A percentile compares a stretch with the other conserved stretches of the same genome.
Evolutionary conservation across 2,113 vertebrate genomes (phyloP).

Genomic region (Elgaria multicarinata): DNA sequence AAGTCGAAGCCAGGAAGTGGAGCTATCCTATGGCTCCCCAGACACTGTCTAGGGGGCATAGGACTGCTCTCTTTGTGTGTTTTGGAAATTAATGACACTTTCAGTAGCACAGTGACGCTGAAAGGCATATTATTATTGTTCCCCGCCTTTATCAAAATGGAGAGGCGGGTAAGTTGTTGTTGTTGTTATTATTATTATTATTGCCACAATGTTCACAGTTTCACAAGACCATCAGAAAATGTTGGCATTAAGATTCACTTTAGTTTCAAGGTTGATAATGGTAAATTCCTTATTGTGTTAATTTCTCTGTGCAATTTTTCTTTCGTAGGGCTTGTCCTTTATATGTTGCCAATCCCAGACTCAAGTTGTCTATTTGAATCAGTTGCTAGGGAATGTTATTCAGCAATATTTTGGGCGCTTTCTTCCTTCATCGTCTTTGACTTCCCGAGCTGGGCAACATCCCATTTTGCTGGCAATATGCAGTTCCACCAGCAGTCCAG

Average conservation of each 20-base stretch:
- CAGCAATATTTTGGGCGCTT: slow-evolving; percentile 92
- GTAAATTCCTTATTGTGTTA: background rate
- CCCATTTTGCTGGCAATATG: slow-evolving; percentile 87
- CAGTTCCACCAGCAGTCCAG: slow-evolving; percentile 70
- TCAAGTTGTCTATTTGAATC: slow-evolving; percentile 86
- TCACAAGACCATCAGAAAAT: background rate
- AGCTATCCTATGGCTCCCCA: no score
- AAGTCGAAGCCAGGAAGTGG: no score
- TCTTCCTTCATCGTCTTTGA: slow-evolving; percentile 81
- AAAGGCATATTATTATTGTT: no score
- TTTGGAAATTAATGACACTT: slow-evolving; percentile 16
- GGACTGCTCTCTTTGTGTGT: no score
- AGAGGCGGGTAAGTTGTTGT: no score
- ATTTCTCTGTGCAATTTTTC: background rate
- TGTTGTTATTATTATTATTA: no score
- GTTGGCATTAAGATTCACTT: background rate
- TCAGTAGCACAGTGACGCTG: background rate
- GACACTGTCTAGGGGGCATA: no score
- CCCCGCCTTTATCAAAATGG: no score
- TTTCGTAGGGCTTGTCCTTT: slow-evolving; percentile 87
- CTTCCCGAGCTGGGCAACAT: slow-evolving; percentile 79
- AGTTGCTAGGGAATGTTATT: slow-evolving; percentile 86
- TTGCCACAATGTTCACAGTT: background rate
- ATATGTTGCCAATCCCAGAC: slow-evolving; percentile 85
- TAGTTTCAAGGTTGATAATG: background rate